phyloP scores from a whole-genome alignment of 2,797 vertebrate genomes.

The Mormyrops attenuatus region DNA sequence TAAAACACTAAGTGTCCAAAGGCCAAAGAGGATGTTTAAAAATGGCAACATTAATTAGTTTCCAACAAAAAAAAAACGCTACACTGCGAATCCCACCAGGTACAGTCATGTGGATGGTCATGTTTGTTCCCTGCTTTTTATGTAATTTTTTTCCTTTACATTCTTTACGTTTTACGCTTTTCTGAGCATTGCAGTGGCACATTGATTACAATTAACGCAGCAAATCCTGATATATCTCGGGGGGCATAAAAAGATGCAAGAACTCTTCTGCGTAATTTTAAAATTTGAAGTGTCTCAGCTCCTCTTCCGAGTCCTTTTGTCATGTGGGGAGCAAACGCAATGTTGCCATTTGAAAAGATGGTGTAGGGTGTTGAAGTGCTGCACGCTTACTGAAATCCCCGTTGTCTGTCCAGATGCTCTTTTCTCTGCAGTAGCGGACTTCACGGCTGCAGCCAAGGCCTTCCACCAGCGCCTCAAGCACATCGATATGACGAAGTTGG shows the following conservation, averaged over 20 bases:
- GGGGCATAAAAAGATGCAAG: background rate
- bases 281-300: background rate
- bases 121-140: background rate
- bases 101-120: background rate
- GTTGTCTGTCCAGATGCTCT: constrained; percentile 64
- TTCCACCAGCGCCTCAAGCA: constrained; percentile 68
- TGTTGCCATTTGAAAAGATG: background rate
- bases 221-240: background rate
- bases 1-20: background rate
- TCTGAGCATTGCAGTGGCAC: background rate
- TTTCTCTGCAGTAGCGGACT: constrained; percentile 80
- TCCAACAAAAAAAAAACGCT: background rate
- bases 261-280: background rate
- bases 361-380: background rate
- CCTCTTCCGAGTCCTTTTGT: background rate
- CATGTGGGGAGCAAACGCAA: background rate
- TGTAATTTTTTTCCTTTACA: background rate
- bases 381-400: background rate
- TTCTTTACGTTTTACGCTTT: background rate
- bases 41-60: background rate
- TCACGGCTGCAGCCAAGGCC: constrained; percentile 63
- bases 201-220: background rate
- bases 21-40: background rate
- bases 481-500: constrained; percentile 72
- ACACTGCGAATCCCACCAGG: background rate